Conservation (phyloP, 1,140 invertebrate species). For the Trialeurodes vaporariorum region DNA sequence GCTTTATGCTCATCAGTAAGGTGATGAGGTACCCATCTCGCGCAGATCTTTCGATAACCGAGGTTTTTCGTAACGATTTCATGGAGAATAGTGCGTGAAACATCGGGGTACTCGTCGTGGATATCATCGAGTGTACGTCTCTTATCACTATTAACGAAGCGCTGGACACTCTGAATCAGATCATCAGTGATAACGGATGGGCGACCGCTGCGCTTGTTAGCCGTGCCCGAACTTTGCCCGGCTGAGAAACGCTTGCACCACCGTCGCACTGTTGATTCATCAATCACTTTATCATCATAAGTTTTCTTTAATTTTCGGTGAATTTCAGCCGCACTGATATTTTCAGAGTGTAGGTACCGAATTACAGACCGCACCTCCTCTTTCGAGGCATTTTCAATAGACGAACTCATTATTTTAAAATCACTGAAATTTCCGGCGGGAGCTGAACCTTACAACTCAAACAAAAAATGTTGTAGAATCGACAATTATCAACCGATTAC, state of each 20-base stretch:
- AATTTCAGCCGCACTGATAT: neutral
- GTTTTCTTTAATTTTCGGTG: too few species aligned
- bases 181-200: conserved; percentile 7
- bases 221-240: neutral
- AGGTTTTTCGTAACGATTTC: too few species aligned
- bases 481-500: too few species aligned
- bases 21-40: conserved; percentile 2
- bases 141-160: too few species aligned
- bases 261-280: neutral
- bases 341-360: conserved; percentile 4
- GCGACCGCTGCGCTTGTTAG: neutral
- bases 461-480: too few species aligned
- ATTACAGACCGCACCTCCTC: conserved; percentile 5
- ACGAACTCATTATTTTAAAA: too few species aligned
- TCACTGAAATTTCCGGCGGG: too few species aligned
- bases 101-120: too few species aligned
- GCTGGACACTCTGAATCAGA: neutral
- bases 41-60: conserved; percentile 10
- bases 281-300: conserved; percentile 4
- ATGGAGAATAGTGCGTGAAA: too few species aligned
- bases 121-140: too few species aligned
- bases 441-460: too few species aligned
- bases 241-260: conserved; percentile 4
- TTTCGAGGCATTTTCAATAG: neutral
- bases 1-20: conserved; percentile 9